Evolutionary conservation across 2,888 invertebrate genomes (phyloP), one percentile per base, ranked within the genome.

Genomic region (Pinctada fucata): DNA sequence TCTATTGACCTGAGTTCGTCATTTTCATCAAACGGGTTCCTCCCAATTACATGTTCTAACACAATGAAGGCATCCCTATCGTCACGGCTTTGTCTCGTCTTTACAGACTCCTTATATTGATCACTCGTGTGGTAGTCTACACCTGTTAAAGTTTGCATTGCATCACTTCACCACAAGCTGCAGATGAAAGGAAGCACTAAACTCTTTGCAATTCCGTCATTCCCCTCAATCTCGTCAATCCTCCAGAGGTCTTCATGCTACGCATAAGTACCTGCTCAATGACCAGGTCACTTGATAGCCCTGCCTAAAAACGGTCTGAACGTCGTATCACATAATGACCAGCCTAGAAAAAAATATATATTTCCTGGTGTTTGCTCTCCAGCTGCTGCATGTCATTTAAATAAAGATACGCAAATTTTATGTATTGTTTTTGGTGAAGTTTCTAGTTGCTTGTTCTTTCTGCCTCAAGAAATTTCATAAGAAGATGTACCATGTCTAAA

Each of bases 401-500:
- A 66, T 81, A 80, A 3, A 76, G 8, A 47, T 77, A 75, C 8
- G 63, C 79, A 49, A 84, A 83, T 72, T 84, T 86, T 3, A 80
- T 3, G 67, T 84, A 83, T 6, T 80, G 72, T 69, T 8, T 76
- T 3, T 13, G 84, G 72, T 88, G 83, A 3, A 87, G 79, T 45
- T 79, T 10, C 84, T 84, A 88, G 65, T 88, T 72, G 3, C 86
- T 82, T 3, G 80, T 86, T 70, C 84, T 72, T 75, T 83, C 84
- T 63, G 87, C 79, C 71, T 75, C 80, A 2, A 86, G 74, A 71
- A 86, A 84, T 4, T 13, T 50, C 45, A 70, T 64, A 8, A 83
- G 63, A 10, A 82, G 66, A 3, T 72, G 10, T 16, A 82, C 72
- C 83, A 83, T 82, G 6, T 78, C 72, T 10, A 79, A 63, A 16